phyloP scores from a whole-genome alignment of 1,140 invertebrate species.

The Mycetomoellerius zeteki region DNA sequence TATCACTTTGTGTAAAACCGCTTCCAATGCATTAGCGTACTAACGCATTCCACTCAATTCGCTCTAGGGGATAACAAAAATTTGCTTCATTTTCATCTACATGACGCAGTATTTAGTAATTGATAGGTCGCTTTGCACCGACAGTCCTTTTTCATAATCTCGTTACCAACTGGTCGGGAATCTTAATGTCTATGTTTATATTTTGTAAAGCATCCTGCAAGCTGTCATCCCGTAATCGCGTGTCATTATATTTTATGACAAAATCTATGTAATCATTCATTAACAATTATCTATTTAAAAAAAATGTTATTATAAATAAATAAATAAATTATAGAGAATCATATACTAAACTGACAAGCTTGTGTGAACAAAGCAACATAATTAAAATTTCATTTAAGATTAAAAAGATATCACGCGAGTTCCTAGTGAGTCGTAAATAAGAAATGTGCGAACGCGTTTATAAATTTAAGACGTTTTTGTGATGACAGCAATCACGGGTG shows the following conservation, averaged over 20 bases:
- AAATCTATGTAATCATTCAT: neutral
- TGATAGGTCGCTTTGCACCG: conserved; percentile 32
- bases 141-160: conserved; percentile 33
- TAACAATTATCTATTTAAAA: neutral
- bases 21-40: neutral
- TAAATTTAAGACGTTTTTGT: conserved; percentile 13
- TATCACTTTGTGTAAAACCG: neutral
- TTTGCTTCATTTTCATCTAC: conserved; percentile 27
- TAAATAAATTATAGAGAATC: conserved; percentile 5
- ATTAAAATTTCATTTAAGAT: neutral
- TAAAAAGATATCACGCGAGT: neutral
- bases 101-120: conserved; percentile 34
- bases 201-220: conserved; percentile 71
- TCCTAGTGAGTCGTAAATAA: neutral
- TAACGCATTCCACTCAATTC: neutral
- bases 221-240: conserved; percentile 62
- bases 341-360: neutral
- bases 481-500: conserved; percentile 68
- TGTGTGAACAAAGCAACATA: neutral
- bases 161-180: conserved; percentile 68
- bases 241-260: neutral
- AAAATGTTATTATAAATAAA: neutral
- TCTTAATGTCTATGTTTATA: conserved; percentile 76
- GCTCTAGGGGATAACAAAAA: conserved; percentile 3
- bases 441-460: neutral